phyloP scores from a whole-genome alignment of 2,888 invertebrate genomes.

The Dolichomitus sp. region DNA sequence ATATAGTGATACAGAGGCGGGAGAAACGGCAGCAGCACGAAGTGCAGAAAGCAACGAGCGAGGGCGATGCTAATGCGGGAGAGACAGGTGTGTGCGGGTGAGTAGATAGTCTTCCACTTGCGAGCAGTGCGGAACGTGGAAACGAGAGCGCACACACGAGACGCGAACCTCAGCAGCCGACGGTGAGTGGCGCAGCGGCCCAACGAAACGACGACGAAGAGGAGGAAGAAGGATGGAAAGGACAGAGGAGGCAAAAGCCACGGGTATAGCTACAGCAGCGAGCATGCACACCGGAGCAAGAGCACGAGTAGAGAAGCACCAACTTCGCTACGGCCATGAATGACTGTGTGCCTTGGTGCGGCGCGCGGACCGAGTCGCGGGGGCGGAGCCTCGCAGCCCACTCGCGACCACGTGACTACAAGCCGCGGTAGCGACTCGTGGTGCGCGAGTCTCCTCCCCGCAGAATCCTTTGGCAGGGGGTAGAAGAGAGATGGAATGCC shows the following conservation, averaged over 20 bases:
- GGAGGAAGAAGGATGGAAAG: slow-evolving; percentile 37
- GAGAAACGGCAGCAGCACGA: slow-evolving; percentile 56
- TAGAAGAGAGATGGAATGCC: slow-evolving; percentile 39
- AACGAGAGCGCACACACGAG: slow-evolving; percentile 40
- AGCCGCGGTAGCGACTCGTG: slow-evolving; percentile 50
- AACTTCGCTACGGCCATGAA: slow-evolving; percentile 85
- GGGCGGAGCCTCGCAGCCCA: slow-evolving; percentile 83
- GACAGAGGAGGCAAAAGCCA: slow-evolving; percentile 58
- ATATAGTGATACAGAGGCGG: slow-evolving; percentile 48
- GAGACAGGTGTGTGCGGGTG: slow-evolving; percentile 74
- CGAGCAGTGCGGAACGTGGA: slow-evolving; percentile 22
- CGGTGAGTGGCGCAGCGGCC: slow-evolving; percentile 42
- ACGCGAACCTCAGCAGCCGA: slow-evolving; percentile 44
- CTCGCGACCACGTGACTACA: slow-evolving; percentile 79
- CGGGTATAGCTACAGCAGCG: slow-evolving; percentile 39
- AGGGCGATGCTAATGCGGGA: slow-evolving; percentile 68
- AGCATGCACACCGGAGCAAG: slow-evolving; percentile 58
- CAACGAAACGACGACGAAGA: slow-evolving; percentile 38
- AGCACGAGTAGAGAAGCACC: slow-evolving; percentile 73
- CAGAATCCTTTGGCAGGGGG: slow-evolving; percentile 57
- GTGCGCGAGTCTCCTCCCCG: slow-evolving; percentile 67
- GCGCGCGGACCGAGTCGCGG: slow-evolving; percentile 86
- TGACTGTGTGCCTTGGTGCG: slow-evolving; percentile 76
- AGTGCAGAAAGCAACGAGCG: slow-evolving; percentile 51
- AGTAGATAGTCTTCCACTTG: slow-evolving; percentile 34